A percentile compares a stretch with the other conserved stretches of the same genome.
These are phyloP conservation scores for Amphipyra tragopoginis DNA, from an alignment of 2,888 invertebrate genomes.

Conservation along the genomic window DNA sequence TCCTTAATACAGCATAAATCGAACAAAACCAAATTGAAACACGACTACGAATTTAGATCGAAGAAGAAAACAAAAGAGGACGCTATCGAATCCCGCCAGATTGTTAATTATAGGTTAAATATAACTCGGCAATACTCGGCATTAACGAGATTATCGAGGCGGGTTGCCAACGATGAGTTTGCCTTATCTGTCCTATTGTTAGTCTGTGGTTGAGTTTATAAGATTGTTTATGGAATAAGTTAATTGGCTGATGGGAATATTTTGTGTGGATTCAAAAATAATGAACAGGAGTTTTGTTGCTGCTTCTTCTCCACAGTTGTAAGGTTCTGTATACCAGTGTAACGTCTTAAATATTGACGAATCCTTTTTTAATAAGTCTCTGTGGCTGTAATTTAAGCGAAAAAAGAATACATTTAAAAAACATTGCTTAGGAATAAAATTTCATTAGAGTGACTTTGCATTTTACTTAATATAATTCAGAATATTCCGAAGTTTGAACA, in stretches of 20 bases:
- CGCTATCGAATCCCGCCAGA: slow-evolving; percentile 61
- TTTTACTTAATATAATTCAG: too few species aligned
- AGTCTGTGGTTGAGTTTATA: slow-evolving; percentile 50
- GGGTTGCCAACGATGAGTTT: slow-evolving; percentile 38
- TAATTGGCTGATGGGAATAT: slow-evolving; percentile 35
- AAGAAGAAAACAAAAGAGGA: slow-evolving; percentile 63
- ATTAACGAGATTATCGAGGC: slow-evolving; percentile 66
- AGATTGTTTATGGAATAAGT: slow-evolving; percentile 52
- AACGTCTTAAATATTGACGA: too few species aligned
- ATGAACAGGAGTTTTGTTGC: too few species aligned
- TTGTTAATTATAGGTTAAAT: slow-evolving; percentile 72
- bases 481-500: too few species aligned
- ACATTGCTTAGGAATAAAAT: too few species aligned
- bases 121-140: slow-evolving; percentile 45
- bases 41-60: slow-evolving; percentile 64
- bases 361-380: too few species aligned
- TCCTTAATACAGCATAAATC: slow-evolving; percentile 51
- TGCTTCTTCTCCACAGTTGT: too few species aligned
- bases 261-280: not conserved
- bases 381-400: too few species aligned
- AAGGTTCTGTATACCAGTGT: too few species aligned
- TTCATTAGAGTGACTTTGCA: too few species aligned
- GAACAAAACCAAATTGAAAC: slow-evolving; percentile 59
- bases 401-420: too few species aligned
- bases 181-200: slow-evolving; percentile 55